phyloP scores from a whole-genome alignment of 2,113 vertebrate species.

The Amblyornis subalaris region DNA sequence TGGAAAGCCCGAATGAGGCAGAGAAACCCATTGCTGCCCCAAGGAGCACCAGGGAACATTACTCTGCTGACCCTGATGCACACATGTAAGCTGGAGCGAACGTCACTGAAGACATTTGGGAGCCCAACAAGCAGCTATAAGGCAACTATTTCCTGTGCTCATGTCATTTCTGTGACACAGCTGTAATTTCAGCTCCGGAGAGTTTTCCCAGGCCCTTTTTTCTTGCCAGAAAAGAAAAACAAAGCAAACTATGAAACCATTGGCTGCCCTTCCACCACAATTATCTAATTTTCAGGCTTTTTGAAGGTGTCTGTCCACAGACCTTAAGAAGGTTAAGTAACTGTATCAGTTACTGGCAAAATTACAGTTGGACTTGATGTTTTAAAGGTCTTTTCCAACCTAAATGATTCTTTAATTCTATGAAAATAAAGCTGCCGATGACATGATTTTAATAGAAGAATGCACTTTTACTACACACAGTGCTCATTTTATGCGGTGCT shows the following conservation, averaged over 20 bases:
- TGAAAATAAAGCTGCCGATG: neutral
- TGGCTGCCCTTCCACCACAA: neutral
- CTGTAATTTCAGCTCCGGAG: neutral
- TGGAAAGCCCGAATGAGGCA: neutral
- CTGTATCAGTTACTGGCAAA: neutral
- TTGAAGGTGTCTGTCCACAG: neutral
- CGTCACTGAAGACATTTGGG: neutral
- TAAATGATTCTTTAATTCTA: neutral
- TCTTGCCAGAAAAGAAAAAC: neutral
- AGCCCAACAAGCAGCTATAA: neutral
- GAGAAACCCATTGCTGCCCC: neutral
- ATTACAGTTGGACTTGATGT: neutral
- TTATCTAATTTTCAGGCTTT: neutral
- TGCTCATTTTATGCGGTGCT: neutral
- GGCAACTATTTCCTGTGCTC: neutral
- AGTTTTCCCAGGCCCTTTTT: slow-evolving; percentile 10
- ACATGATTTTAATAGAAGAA: neutral
- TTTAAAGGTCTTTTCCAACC: neutral
- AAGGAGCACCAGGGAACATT: neutral
- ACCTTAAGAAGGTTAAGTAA: neutral
- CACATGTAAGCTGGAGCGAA: neutral
- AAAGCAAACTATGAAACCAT: neutral
- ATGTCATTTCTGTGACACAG: neutral
- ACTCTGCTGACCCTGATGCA: neutral
- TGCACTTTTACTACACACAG: neutral